A percentile compares a stretch with the other conserved stretches of the same genome.
Evolutionary conservation across 1,140 invertebrate species (phyloP).

Genomic region (Bombus ignitus): DNA sequence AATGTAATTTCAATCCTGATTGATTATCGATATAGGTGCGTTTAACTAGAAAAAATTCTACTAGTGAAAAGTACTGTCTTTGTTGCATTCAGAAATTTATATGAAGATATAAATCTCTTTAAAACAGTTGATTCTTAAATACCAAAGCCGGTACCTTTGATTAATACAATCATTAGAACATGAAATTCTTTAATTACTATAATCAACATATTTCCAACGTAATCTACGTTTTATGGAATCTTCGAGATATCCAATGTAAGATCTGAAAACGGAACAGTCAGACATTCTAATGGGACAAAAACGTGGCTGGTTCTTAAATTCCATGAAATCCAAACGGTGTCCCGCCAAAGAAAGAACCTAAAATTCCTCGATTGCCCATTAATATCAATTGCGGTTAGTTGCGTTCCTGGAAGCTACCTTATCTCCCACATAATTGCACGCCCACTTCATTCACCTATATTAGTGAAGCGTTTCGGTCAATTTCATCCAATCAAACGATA

Average conservation of each 20-base stretch:
- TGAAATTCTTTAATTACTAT: background rate
- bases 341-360: background rate
- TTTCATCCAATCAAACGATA: constrained; percentile 74
- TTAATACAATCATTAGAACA: background rate
- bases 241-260: background rate
- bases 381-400: constrained; percentile 61
- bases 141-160: background rate
- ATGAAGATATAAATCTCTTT: background rate
- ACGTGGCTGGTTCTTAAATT: background rate
- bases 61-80: too few relatives aligned
- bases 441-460: constrained; percentile 67
- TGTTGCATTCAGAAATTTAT: too few relatives aligned
- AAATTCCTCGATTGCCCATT: constrained; percentile 56
- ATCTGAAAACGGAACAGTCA: background rate
- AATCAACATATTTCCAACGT: background rate
- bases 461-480: constrained; percentile 62
- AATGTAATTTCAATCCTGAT: background rate
- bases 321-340: constrained; percentile 10
- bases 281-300: constrained; percentile 1
- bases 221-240: background rate
- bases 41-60: too few relatives aligned
- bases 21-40: too few relatives aligned
- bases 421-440: constrained; percentile 65
- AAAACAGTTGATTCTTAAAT: background rate
- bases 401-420: constrained; percentile 62